Conservation (phyloP, 1,140 invertebrate genomes). For the Drosophila ironensis region DNA sequence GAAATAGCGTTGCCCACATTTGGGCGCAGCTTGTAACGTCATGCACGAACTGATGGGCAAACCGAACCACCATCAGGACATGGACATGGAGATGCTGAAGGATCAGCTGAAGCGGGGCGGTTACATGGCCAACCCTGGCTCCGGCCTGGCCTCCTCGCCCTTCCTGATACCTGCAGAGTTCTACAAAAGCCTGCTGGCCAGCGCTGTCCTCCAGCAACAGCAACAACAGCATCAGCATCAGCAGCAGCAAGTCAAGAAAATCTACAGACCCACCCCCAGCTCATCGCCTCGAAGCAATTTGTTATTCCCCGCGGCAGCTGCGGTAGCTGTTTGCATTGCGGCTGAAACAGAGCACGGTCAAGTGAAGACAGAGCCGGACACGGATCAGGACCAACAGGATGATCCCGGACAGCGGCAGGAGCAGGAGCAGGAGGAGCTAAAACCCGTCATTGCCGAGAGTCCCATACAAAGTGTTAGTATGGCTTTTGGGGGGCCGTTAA, state of each 20-base stretch:
- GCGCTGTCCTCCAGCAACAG: conserved; percentile 84
- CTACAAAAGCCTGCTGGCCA: conserved; percentile 89
- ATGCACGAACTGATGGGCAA: conserved; percentile 52
- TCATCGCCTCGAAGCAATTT: conserved; percentile 66
- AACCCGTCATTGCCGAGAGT: neutral
- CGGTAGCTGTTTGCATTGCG: conserved; percentile 50
- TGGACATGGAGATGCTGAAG: conserved; percentile 58
- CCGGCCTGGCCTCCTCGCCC: conserved; percentile 58
- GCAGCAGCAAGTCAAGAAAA: conserved; percentile 19
- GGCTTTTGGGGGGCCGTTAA: conserved; percentile 17
- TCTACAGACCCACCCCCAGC: conserved; percentile 20
- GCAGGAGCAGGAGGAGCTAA: conserved; percentile 23
- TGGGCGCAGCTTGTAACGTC: conserved; percentile 26
- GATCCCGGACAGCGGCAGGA: too few relatives aligned
- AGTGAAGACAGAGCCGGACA: conserved; percentile 30
- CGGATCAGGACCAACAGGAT: neutral
- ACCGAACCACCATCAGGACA: conserved; percentile 42
- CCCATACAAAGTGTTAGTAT: conserved; percentile 49
- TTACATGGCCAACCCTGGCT: conserved; percentile 38
- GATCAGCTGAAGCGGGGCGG: conserved; percentile 55
- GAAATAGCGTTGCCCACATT: conserved; percentile 63
- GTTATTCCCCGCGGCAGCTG: conserved; percentile 60
- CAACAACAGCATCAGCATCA: conserved; percentile 75
- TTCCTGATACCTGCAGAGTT: conserved; percentile 89
- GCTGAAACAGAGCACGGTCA: conserved; percentile 39